phyloP scores from a whole-genome alignment of 2,888 invertebrate species.

The Lycocerus yunnanus region DNA sequence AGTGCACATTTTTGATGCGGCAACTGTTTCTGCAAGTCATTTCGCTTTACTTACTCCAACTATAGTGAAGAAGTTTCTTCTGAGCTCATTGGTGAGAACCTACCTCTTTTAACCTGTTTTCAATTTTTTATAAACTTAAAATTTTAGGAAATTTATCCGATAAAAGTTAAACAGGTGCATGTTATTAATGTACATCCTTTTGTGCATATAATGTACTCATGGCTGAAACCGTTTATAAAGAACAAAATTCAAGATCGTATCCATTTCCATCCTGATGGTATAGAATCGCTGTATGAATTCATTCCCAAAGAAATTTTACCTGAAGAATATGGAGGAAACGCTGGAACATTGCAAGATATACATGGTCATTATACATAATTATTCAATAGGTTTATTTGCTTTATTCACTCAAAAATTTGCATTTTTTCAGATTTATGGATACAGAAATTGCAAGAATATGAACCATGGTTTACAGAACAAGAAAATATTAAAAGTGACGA shows the following conservation, averaged over 20 bases:
- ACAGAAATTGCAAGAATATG: slow-evolving; percentile 75
- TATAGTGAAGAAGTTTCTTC: slow-evolving; percentile 81
- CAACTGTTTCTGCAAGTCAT: slow-evolving; percentile 77
- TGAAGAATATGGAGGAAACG: slow-evolving; percentile 81
- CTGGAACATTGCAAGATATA: slow-evolving; percentile 72
- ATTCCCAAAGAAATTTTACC: slow-evolving; percentile 82
- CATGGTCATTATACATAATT: slow-evolving; percentile 65
- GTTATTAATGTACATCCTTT: slow-evolving; percentile 83
- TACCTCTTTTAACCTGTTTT: background rate
- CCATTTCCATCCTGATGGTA: slow-evolving; percentile 71
- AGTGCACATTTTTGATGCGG: slow-evolving; percentile 79
- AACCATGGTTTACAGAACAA: slow-evolving; percentile 81
- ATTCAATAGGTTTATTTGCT: too few relatives aligned
- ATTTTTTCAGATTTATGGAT: slow-evolving; percentile 72
- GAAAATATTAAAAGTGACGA: slow-evolving; percentile 80
- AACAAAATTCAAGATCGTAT: slow-evolving; percentile 86
- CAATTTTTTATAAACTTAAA: background rate
- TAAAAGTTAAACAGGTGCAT: slow-evolving; percentile 85
- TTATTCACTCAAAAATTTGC: too few relatives aligned
- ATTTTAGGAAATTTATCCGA: slow-evolving; percentile 81
- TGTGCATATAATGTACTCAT: slow-evolving; percentile 82
- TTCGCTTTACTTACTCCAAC: slow-evolving; percentile 85
- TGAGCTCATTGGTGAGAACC: slow-evolving; percentile 70
- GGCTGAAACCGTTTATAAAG: slow-evolving; percentile 85
- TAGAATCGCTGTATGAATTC: slow-evolving; percentile 76